A percentile compares a stretch with the other conserved stretches of the same genome.
Evolutionary conservation across 1,140 invertebrate genomes (phyloP).

Genomic region (Coboldia fuscipes): DNA sequence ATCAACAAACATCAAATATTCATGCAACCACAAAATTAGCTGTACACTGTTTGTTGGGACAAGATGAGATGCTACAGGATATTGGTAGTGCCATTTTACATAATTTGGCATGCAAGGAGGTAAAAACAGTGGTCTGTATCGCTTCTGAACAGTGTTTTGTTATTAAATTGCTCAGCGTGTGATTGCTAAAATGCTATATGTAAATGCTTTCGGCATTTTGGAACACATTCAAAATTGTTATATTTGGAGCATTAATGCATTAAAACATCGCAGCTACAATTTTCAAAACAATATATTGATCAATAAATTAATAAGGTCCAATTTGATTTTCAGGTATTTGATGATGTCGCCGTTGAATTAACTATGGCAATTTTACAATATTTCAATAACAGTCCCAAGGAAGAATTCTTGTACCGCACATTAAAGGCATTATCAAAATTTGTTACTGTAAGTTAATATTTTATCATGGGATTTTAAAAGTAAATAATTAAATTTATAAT

Average conservation of each 20-base stretch:
- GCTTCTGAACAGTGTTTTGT: slow-evolving; percentile 8
- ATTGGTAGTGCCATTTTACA: slow-evolving; percentile 69
- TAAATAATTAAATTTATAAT: slow-evolving; percentile 5
- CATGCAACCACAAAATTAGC: slow-evolving; percentile 77
- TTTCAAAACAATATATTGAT: neutral
- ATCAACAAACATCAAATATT: slow-evolving; percentile 63
- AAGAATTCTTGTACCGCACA: slow-evolving; percentile 58
- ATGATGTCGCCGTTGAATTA: slow-evolving; percentile 79
- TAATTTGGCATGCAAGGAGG: slow-evolving; percentile 87
- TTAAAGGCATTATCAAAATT: slow-evolving; percentile 62
- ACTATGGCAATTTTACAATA: slow-evolving; percentile 83
- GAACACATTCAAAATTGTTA: too few relatives aligned
- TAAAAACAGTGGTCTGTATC: slow-evolving; percentile 88
- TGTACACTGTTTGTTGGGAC: slow-evolving; percentile 63
- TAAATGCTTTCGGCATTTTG: too few relatives aligned
- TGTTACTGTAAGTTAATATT: slow-evolving; percentile 34
- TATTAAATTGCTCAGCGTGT: too few relatives aligned
- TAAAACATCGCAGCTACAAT: neutral
- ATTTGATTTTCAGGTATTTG: slow-evolving; percentile 73
- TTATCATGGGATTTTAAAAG: slow-evolving; percentile 8
- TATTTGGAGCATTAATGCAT: too few relatives aligned
- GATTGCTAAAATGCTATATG: too few relatives aligned
- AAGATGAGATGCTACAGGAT: slow-evolving; percentile 46
- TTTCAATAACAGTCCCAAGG: slow-evolving; percentile 53
- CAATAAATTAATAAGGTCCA: too few relatives aligned